Base-by-base conservation (phyloP, 2,888 invertebrate genomes). In the Tenthredo notha region DNA sequence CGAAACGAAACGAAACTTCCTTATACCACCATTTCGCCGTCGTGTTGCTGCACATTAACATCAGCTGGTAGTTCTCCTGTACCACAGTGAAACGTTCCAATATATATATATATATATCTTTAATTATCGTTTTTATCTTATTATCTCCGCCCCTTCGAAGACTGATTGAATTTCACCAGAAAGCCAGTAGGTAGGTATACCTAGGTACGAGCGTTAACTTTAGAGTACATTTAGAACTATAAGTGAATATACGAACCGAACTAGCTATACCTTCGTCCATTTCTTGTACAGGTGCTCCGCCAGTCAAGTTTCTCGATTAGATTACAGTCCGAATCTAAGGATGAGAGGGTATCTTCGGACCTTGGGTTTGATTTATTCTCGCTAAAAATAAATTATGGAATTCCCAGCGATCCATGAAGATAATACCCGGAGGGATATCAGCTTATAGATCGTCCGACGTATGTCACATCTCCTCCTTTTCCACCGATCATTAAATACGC, bases 141-240 rank as follows among this genome's bases (percentile, higher is more conserved):
- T 74, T 43, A 21, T 21, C 72, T 74, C 72, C 43, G 40, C 40
- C 72, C 43, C 21, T 43, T 40, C 40, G 21, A 67, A 67, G 67
- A 74, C 29, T 74, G 72, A 74, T 74, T 74, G 43, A 74, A 74
- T 74, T 74, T 74, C 40, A 43, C 5, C 4, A 40, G 40, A 74
- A 74, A 43, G 43, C n/a, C n/a, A 2, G 54, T n/a, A n/a, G 54
- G 7, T n/a, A 2, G 54, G 54, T 54, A 54, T 54, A n/a, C 54
- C 54, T 37, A 61, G 25, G n/a, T 54, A 67, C 43, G n/a, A 74
- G 40, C 72, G 21, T 43, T 74, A 74, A 74, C 72, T 74, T 74
- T 74, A 74, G 72, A 74, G 72, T 74, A 74, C 40, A 74, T 43
- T 74, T 74, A n/a, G 72, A 43, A 43, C 72, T 43, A 33, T 74